Conservation (phyloP, 2,113 vertebrate species). For the Tringa solitaria region DNA sequence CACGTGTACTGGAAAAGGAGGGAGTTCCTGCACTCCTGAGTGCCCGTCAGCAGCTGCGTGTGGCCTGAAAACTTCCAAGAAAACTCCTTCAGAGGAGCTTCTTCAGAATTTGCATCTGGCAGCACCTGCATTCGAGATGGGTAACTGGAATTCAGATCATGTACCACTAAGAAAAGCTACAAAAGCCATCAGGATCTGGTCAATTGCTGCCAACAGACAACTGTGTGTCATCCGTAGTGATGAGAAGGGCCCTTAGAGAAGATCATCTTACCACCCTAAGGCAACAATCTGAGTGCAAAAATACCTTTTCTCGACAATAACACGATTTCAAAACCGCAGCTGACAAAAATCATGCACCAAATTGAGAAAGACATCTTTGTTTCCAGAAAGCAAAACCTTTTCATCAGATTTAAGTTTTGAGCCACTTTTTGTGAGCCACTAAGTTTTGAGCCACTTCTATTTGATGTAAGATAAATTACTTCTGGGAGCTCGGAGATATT, state of each 20-base stretch:
- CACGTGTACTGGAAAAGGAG: background rate
- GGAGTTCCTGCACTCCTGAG: background rate
- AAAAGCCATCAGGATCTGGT: background rate
- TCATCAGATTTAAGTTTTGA: background rate
- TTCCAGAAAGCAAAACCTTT: background rate
- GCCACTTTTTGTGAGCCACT: too few relatives aligned
- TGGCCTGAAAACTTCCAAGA: background rate
- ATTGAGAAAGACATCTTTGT: background rate
- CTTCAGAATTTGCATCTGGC: background rate
- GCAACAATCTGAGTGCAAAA: background rate
- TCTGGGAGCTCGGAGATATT: background rate
- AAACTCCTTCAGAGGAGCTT: background rate
- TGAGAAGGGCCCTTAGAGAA: background rate
- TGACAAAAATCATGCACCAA: background rate
- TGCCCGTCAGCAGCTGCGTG: conserved; percentile 26
- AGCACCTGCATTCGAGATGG: background rate
- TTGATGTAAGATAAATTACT: background rate
- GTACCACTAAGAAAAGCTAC: background rate
- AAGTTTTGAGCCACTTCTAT: too few relatives aligned
- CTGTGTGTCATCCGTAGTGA: background rate
- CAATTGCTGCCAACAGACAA: background rate
- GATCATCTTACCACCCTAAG: background rate
- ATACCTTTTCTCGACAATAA: background rate
- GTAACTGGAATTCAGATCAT: background rate
- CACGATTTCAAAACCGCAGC: background rate